Percentiles rank a stretch among this genome's conserved stretches.
phyloP scores from a whole-genome alignment of 2,113 vertebrate species.

The Alexandromys fortis region DNA sequence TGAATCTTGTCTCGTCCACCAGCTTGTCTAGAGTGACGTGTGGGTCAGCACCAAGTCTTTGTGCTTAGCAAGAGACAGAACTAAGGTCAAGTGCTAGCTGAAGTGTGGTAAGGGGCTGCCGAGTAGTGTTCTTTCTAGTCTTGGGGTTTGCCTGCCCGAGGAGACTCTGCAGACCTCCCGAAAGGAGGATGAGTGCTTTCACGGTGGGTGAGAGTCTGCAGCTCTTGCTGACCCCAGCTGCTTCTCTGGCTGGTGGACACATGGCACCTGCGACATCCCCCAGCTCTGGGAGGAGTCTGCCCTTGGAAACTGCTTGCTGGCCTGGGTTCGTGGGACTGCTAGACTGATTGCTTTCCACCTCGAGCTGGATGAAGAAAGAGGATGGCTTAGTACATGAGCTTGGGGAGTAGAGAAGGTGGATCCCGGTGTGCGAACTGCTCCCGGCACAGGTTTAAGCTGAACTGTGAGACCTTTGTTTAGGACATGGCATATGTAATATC shows the following conservation, averaged over 20 bases:
- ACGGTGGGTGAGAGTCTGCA: no score
- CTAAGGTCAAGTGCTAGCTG: not conserved
- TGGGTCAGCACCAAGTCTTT: not conserved
- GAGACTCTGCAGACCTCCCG: not conserved
- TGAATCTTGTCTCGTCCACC: not conserved
- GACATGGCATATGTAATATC: accelerated
- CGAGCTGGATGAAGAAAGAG: not conserved
- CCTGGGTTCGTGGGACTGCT: not conserved
- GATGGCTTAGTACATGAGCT: not conserved
- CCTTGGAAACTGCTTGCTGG: not conserved
- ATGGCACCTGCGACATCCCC: not conserved
- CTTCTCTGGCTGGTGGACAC: not conserved
- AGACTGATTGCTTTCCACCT: not conserved
- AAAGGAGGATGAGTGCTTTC: not conserved
- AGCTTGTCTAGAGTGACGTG: not conserved
- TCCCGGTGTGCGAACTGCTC: accelerated
- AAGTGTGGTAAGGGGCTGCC: not conserved
- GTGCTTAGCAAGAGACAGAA: not conserved
- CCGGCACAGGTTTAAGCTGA: not conserved
- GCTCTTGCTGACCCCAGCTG: no score
- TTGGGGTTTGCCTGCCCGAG: not conserved
- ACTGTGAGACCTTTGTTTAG: not conserved
- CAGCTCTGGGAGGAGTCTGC: not conserved
- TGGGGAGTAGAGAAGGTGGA: not conserved
- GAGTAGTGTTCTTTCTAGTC: no score